Base-by-base conservation (phyloP, 2,888 invertebrate genomes). In the Elmis aenea region DNA sequence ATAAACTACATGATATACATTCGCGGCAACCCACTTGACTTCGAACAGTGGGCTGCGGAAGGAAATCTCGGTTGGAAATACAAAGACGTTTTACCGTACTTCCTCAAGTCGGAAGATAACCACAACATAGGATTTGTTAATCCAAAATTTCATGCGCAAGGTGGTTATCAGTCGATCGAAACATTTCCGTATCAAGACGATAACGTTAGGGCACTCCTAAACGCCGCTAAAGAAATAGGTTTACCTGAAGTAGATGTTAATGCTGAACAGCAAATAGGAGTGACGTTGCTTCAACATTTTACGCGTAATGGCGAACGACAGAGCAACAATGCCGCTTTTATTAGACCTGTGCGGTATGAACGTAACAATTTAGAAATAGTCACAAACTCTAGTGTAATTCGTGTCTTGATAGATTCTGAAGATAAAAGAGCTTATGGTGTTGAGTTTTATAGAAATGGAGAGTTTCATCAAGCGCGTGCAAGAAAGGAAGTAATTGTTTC, bases 241-340 rank as follows among this genome's bases (percentile, higher is more conserved):
- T 62, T 79, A 22, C 71, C 72, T 1, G 55, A 75, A 9, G 63
- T 72, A 1, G 82, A 82, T 48, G 68, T 77, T 10, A 81, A 78
- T 45, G 72, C 71, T 1, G 71, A 67, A 20, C 76, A 79, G 55
- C 77, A 78, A 55, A 61, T 79, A 3, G 83, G 83, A 12, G 74
- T 76, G 2, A 78, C 75, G 61, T 65, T 77, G 26, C 57, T 74
- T 12, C 81, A 82, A 55, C 71, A 74, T 9, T 83, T 81, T 0
- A 70, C 77, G 1, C 66, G 69, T 26, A 63, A 78, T 52, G 82
- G 83, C 2, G 66, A 64, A 43, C 70, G 83, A 40, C 64, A 71
- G 32, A 83, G 81, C 12, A 69, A 73, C 0, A 83, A 83, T 52
- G 63, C 61, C 2, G 83, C 83, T 1, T 83, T 75, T 49, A 76